Percentiles rank a stretch among this genome's conserved stretches.
phyloP scores from a whole-genome alignment of 2,797 vertebrate genomes.

The Florisuga fusca region DNA sequence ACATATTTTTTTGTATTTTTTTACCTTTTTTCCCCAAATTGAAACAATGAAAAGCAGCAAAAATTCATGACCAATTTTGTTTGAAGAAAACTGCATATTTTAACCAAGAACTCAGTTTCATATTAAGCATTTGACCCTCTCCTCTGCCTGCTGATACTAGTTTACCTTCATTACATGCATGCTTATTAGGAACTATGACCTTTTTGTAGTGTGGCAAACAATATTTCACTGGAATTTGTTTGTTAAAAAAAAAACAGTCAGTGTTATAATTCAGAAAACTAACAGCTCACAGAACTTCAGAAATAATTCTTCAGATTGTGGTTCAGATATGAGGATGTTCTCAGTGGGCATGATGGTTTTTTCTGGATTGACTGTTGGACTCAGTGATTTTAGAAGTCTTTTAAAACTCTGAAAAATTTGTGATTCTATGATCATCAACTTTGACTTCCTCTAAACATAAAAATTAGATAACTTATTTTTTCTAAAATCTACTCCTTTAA shows the following conservation, averaged over 20 bases:
- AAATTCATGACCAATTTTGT: not conserved
- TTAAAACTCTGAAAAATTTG: no score
- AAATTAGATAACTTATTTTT: not conserved
- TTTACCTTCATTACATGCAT: not conserved
- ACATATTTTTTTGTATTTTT: rapidly evolving
- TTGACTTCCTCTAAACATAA: not conserved
- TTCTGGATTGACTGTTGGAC: no score
- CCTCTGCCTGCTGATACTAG: not conserved
- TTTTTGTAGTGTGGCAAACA: constrained; percentile 8
- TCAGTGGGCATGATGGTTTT: no score
- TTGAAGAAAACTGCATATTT: not conserved
- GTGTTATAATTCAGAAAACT: not conserved
- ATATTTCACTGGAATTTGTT: not conserved
- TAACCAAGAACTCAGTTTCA: not conserved
- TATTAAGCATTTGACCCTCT: not conserved
- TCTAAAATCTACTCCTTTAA: not conserved
- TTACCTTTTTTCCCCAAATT: not conserved
- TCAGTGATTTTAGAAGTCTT: no score
- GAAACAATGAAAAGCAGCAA: not conserved
- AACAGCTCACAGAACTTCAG: not conserved
- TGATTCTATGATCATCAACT: not conserved
- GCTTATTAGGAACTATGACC: not conserved
- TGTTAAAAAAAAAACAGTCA: not conserved
- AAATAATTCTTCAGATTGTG: not conserved
- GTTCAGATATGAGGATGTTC: not conserved